These are phyloP conservation scores for Thaumatotibia leucotreta DNA, from an alignment of 1,140 invertebrate species.

Conservation along the genomic window DNA sequence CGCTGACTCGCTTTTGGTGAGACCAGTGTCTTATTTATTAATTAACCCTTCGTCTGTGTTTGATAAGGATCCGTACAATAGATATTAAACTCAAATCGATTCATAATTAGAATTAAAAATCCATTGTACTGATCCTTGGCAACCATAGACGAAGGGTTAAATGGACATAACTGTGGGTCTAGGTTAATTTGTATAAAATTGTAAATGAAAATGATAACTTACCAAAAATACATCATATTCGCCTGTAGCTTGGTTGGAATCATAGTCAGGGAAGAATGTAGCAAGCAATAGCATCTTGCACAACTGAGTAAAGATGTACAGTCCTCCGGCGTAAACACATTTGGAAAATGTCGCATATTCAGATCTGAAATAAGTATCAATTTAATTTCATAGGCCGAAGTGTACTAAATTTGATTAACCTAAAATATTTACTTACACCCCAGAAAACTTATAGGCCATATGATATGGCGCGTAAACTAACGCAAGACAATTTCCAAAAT, in stretches of 20 bases:
- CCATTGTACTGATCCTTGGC: too few relatives aligned
- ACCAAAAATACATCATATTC: constrained; percentile 85
- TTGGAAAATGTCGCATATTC: constrained; percentile 99
- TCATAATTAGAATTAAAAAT: too few relatives aligned
- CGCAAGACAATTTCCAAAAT: constrained; percentile 97
- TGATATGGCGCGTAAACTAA: constrained; percentile 96
- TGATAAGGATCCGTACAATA: too few relatives aligned
- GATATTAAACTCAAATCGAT: too few relatives aligned
- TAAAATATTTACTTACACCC: constrained; percentile 86
- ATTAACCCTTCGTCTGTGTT: too few relatives aligned
- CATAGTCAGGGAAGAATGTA: constrained; percentile 95
- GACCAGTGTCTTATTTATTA: too few relatives aligned
- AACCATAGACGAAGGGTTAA: too few relatives aligned
- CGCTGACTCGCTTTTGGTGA: too few relatives aligned
- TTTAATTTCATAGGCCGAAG: constrained; percentile 31
- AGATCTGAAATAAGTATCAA: constrained; percentile 82
- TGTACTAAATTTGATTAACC: constrained; percentile 26
- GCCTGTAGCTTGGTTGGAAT: constrained; percentile 78
- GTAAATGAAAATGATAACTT: constrained; percentile 68
- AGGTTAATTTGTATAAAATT: too few relatives aligned
- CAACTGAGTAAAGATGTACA: constrained; percentile 96
- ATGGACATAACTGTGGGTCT: too few relatives aligned
- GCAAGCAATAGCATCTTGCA: constrained; percentile 97
- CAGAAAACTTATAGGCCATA: constrained; percentile 96
- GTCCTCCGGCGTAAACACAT: constrained; percentile 94